Evolutionary conservation across 2,888 invertebrate species (phyloP), one percentile per base, ranked within the genome.

Genomic region (Xestobium rufovillosum): DNA sequence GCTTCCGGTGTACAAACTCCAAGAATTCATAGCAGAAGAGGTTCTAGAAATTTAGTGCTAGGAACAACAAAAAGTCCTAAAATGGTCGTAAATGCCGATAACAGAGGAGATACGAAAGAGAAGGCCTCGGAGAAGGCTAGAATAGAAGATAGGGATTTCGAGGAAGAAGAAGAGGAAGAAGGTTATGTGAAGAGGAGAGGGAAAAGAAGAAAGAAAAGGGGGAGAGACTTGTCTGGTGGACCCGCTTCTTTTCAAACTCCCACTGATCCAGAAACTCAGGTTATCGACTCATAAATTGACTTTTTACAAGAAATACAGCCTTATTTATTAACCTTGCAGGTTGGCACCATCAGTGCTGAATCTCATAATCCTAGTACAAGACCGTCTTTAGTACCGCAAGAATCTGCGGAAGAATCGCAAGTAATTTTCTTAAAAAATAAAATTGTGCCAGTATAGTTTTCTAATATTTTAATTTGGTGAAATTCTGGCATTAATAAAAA

Each of bases 181-280:
- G 70, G 77, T 1, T 73, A 75, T 19, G 72, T 78, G 43, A 73
- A 73, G 32, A 66, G 78, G 9, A 68, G 75, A 36, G 75, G 72
- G 29, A 73, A 70, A 8, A 67, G 67, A 26, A 60, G 63, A 3
- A 66, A 65, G 4, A 74, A 72, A 44, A 60, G 61, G 37, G 52
- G 52, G 10, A 44, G 60, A 15, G 61, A 65, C 43, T 47, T 56
- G 17, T 64, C 63, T 0, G 49, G 58, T 38, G 59, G 59, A 14
- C 59, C 59, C 8, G 55, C 60, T 9, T 56, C 58, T 14, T 61
- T 61, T 39, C 61, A 63, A 38, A 49, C 56, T 47, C 50, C 61
- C 51, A 33, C 78, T 44, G 82, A 82, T 57, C 82, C 82, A 0
- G 82, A 82, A 63, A 82, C 82, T 2, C 80, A 81, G 58, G 78